Base-by-base conservation (phyloP, 1,140 invertebrate genomes). In the Lepidurus apus region DNA sequence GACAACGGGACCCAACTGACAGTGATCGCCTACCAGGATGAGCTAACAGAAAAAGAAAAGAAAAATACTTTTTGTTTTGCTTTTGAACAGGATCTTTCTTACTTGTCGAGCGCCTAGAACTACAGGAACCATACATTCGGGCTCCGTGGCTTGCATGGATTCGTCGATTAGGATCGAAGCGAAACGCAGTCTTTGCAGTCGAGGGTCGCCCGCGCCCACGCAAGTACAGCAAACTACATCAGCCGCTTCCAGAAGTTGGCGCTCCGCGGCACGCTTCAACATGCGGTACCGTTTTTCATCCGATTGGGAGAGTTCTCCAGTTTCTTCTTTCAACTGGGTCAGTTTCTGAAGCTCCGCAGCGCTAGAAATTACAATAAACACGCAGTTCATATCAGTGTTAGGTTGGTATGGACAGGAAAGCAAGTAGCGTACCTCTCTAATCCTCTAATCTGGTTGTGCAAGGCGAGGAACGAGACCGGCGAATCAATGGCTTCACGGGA, bases 141-240 rank as follows among this genome's bases (percentile, higher is more conserved):
- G 97, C 84, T 99, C 97, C 4, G 98, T 99, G 0, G 96, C 95
- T 87, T 80, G 53, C 86, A 88, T 90, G 81, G 96, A 97, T 85
- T 99, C 98, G 84, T 99, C 98, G 80, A 99, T 99, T 0, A 99
- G 89, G 79, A 99, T 98, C 7, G 96, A 97, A 81, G 96, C 92
- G 86, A 99, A 99, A 82, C 98, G 95, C 80, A 99, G 90, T 43
- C 95, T 89, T 6, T 92, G 90, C 3, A 99, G 85, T 34, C 98
- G 87, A 0, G 95, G 94, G 87, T 99, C 98, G 1, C 98, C 98
- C 13, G 98, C 97, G 47, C 97, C 97, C 0, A 99, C 97, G 86
- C 98, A 99, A 0, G 98, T 99, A 83, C 97, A 99, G 82, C 98
- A 99, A 76, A 99, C 97, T 0, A 99, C 98, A 86, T 99, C 98